Base-by-base conservation (phyloP, 2,888 invertebrate genomes). In the Octonoba sinensis region DNA sequence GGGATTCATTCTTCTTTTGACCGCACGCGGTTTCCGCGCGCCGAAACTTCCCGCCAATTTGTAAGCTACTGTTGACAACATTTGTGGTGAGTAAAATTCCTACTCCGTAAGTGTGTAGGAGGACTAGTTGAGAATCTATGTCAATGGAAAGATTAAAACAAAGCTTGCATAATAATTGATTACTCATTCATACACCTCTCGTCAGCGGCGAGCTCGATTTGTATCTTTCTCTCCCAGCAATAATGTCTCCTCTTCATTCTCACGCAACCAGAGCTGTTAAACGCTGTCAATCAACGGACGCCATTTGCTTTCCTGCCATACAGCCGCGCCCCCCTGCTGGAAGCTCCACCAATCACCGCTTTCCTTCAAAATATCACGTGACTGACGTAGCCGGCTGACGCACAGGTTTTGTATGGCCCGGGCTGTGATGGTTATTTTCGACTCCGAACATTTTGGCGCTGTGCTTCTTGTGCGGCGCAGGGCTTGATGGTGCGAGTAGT, bases 341-440 rank as follows among this genome's bases (percentile, higher is more conserved):
- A 11, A 22, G 44, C 18, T 44, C 36, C 44, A n/a, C 62, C 62
- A 62, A 62, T 62, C 62, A 56, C 47, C 36, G 62, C 3, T 0
- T 36, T 12, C 3, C 62, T 8, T 20, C 20, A 13, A 47, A 12
- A 1, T 8, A 46, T 74, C 81, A 75, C 74, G 71, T 75, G 81
- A 74, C 79, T 81, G 79, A 56, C 81, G 81, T 66, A 81, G 49
- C 69, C 56, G 60, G 64, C 69, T 81, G 81, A 82, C 81, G 81
- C 73, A 75, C 74, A 27, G 74, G 60, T 74, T 73, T 74, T 69
- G 71, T 82, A 71, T 76, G 65, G 56, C 66, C 71, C 71, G 75
- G 75, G 71, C 75, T 62, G 72, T 59, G 49, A 57, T 47, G 65
- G 72, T 69, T 77, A 82, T 82, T 82, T 82, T 76, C 72, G 60